Evolutionary conservation across 2,888 invertebrate species (phyloP), one percentile per base, ranked within the genome.

Genomic region (Thereva unica): DNA sequence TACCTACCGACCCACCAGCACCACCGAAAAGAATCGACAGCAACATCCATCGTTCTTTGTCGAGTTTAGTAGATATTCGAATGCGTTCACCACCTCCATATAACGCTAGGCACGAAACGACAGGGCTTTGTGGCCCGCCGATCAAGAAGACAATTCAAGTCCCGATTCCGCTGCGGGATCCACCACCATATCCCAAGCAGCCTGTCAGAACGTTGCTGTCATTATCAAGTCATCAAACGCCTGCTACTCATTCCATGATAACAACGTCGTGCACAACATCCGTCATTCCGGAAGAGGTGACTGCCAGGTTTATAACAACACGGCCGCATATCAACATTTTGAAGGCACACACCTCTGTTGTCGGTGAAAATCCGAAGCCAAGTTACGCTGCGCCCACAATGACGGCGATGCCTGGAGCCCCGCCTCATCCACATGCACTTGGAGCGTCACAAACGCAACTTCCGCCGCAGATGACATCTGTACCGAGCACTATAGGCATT

Each of bases 231-330:
- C 73, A 5, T 71, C 41, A 40, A 12, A 40, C 61, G 4, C 34
- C 50, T 6, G 35, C 50, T 23, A 74, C 4, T 71, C 70, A 2
- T 61, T 66, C 5, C 72, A 74, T 4, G 70, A 74, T 52, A 70
- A 83, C 83, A 68, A 82, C 82, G 74, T 77, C 79, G 50, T 49
- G 49, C 41, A 75, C 79, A 68, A 78, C 77, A 4, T 78, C 80
- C 0, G 71, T 78, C 0, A 85, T 86, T 72, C 84, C 84, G 1
- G 89, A 89, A 78, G 90, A 91, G 81, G 88, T 89, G 0, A 84
- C 89, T 56, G 91, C 91, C 0, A 83, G 91, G 70, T 89, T 91
- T 71, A 90, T 92, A 42, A 90, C 90, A 38, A 88, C 90, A 0
- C 85, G 89, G 69, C 89, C 91, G 0, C 89, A 90, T 78, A 89